Evolutionary conservation across 2,113 vertebrate genomes (phyloP), one percentile per base, ranked within the genome.

Genomic region (Accipiter cooperii): DNA sequence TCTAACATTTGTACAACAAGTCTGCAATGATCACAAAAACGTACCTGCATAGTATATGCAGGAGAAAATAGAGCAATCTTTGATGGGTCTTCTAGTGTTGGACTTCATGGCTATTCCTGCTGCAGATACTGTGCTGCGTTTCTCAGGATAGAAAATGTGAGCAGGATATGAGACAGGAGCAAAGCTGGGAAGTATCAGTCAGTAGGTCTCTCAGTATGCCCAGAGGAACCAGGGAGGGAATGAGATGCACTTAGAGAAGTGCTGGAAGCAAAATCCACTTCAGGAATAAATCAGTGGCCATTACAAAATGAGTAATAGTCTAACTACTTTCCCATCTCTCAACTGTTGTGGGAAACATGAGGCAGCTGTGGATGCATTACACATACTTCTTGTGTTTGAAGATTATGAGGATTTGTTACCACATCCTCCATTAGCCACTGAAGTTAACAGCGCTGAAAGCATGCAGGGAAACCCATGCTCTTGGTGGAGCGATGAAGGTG

Each of bases 231-330:
- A 60, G 40, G 12, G 9, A 70, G 70, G 42, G 51, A 70, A 76
- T 18, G 38, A 76, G 87, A 74, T 47, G 73, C 80, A 69, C 76
- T 86, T 80, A 90, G 60, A 83, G 42, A 83, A 86, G n/a, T 42
- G 54, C 49, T 91, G 76, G 86, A 94, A 92, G 89, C 42, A 88
- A 83, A 87, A 66, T 42, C 21, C 58, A 77, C 74, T 71, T 60
- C 76, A 82, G 76, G 63, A 84, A 87, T 95, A 87, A 94, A 94
- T 91, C 79, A 86, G 91, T 61, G 74, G 65, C 40, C 57, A n/a
- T 66, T 70, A 76, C 22, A 63, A 89, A 89, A 85, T 34, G 51
- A 76, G 18, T 77, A 71, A 60, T 15, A 84, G 31, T 74, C 68
- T 79, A 76, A 90, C 84, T 79, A 38, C 83, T 95, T 90, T 92